Evolutionary conservation across 2,888 invertebrate genomes (phyloP), one percentile per base, ranked within the genome.

Genomic region (Drosophila gaucha): DNA sequence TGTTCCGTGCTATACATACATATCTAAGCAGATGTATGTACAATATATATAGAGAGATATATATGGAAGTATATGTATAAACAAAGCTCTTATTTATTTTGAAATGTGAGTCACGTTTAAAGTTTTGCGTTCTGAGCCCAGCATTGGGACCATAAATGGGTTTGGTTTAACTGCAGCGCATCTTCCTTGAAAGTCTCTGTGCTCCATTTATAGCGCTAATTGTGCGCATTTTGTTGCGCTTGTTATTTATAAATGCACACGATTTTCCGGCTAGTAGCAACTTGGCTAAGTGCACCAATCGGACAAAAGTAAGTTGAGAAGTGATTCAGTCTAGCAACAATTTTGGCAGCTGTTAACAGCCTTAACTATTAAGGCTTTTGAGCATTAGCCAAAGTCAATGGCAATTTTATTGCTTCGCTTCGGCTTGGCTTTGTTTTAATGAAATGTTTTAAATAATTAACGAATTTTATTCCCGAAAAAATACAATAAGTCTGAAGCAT

Each of bases 41-140:
- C 22, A 31, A 50, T 20, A 31, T 18, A 33, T n/a, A 36, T 24
- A 33, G 22, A 31, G 10, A 18, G 16, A 35, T 26, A 38, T 28
- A n/a, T 31, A 20, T 35, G n/a, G 22, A 24, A 26, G n/a, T 20
- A 28, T 46, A n/a, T 20, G 28, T 16, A 22, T 18, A 20, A 16
- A 14, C 20, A 36, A 44, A 41, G 55, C 38, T 57, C 44, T 49
- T 54, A 20, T 38, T 52, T 43, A 55, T 64, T 51, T 78, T 82
- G 54, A 79, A 70, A 84, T 84, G 79, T 79, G 72, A 84, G 88
- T 87, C 84, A 84, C 84, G 88, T 84, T 85, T 74, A 77, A 72
- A 84, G 86, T 85, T 87, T 36, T 70, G 72, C 72, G 63, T 67
- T 73, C 60, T 52, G 39, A 43, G 66, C 49, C 41, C 67, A 55